Evolutionary conservation across 2,797 vertebrate genomes (phyloP).

Genomic region (Steatocranus sp.): DNA sequence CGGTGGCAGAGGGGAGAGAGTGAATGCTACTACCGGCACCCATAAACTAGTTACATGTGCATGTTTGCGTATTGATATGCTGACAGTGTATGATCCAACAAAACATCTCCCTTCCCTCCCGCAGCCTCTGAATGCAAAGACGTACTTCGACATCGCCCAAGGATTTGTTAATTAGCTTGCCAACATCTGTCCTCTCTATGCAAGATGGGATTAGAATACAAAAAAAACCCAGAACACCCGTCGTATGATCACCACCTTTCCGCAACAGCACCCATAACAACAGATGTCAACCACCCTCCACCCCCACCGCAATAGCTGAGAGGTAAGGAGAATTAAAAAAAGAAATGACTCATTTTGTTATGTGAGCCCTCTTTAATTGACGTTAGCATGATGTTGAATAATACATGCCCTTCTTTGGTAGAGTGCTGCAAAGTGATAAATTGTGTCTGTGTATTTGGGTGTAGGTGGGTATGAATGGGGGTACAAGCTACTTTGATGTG

Average conservation of each 20-base stretch:
- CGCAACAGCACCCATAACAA: conserved; percentile 39
- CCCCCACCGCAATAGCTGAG: background rate
- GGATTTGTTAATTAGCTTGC: conserved; percentile 73
- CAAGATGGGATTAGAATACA: conserved; percentile 54
- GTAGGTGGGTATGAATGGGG: background rate
- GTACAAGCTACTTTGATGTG: conserved; percentile 17
- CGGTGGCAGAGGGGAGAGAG: background rate
- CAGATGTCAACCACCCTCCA: conserved; percentile 52
- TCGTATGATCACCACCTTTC: conserved; percentile 47
- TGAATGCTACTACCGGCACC: background rate
- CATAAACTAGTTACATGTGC: background rate
- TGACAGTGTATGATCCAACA: conserved; percentile 35
- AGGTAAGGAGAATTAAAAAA: background rate
- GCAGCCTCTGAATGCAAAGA: conserved; percentile 33
- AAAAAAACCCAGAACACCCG: conserved; percentile 12
- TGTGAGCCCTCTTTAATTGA: conserved; percentile 47
- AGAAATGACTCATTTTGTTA: background rate
- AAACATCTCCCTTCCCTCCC: conserved; percentile 25
- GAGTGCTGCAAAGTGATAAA: background rate
- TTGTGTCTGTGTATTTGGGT: background rate
- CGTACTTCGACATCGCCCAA: conserved; percentile 32
- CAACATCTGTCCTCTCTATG: conserved; percentile 70
- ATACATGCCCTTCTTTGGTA: conserved; percentile 28
- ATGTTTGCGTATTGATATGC: conserved; percentile 18
- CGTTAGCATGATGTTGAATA: conserved; percentile 51